Base-by-base conservation (phyloP, 2,888 invertebrate genomes). In the Automeris io region DNA sequence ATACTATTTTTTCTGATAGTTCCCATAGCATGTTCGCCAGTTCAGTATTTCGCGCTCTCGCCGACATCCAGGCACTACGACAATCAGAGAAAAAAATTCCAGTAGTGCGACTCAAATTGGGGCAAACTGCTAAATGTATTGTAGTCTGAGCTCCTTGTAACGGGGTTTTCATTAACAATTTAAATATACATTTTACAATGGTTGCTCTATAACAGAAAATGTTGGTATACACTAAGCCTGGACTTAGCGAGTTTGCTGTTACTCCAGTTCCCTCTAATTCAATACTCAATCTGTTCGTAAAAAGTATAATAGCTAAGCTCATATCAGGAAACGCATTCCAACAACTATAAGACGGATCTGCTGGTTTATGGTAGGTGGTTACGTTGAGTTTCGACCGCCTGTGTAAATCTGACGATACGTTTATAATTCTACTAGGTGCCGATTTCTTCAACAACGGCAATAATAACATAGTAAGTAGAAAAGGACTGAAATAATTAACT, bases 401-500 rank as follows among this genome's bases (percentile, higher is more conserved):
- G 65, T 95, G 94, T 38, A 94, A 70, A 47, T 90, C 85, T 0
- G 94, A 95, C 0, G 94, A 92, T 0, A 95, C 93, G 9, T 93
- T 89, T 0, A 95, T 88, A 0, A 95, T 90, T 18, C 95, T 89
- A 35, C 93, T 90, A 0, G 92, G 91, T 0, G 88, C 85, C 1
- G 93, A 91, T 42, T 87, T 85, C 69, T 92, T 93, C 43, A 95
- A 57, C 18, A 93, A 66, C 66, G 93, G 94, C 44, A 95, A 89
- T 6, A 98, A 83, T 9, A 96, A 87, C 67, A 94, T 93, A 0
- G 96, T 97, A 11, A 97, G 87, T 25, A 97, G 83, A 69, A 96
- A 97, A 9, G 95, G 95, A 0, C 96, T 95, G 69, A 94, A 95
- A 62, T 97, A 92, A 70, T 97, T 97, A 1, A 95, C 93, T 16